A percentile compares a stretch with the other conserved stretches of the same genome.
These are phyloP conservation scores for Nothocercus julius DNA, from an alignment of 2,113 vertebrate species.

Conservation along the genomic window DNA sequence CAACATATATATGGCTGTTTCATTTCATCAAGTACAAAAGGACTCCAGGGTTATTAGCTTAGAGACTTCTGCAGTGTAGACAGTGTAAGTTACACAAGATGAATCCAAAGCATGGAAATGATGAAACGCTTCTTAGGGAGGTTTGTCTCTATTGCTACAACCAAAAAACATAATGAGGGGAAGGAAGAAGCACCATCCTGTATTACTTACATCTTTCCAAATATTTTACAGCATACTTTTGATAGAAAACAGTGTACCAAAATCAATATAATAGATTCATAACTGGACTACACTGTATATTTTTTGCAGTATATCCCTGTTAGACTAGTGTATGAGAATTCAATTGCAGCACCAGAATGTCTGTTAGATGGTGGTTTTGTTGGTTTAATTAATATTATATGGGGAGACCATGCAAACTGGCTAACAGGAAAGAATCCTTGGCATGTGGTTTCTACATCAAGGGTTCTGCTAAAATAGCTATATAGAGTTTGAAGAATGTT, in stretches of 20 bases:
- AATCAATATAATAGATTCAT: not conserved
- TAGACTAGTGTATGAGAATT: not conserved
- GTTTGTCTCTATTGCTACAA: not conserved
- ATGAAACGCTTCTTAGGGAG: not conserved
- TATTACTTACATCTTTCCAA: not conserved
- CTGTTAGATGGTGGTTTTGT: not conserved
- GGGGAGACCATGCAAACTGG: not conserved
- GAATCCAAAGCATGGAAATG: not conserved
- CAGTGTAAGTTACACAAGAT: not conserved
- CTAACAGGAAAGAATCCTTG: not conserved
- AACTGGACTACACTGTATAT: not conserved
- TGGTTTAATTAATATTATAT: not conserved
- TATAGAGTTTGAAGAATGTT: not conserved
- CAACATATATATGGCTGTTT: not conserved
- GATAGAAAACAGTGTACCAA: not conserved
- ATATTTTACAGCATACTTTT: not conserved
- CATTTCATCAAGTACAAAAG: not conserved
- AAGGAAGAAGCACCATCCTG: not conserved
- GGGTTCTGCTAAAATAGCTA: not conserved
- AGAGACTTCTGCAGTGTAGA: not conserved
- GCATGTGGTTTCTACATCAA: fast-evolving
- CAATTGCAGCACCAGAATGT: not conserved
- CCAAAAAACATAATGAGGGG: not conserved
- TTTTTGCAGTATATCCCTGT: not conserved
- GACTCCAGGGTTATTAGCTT: not conserved